Base-by-base conservation (phyloP, 1,140 invertebrate species). In the Lepidurus packardi region DNA sequence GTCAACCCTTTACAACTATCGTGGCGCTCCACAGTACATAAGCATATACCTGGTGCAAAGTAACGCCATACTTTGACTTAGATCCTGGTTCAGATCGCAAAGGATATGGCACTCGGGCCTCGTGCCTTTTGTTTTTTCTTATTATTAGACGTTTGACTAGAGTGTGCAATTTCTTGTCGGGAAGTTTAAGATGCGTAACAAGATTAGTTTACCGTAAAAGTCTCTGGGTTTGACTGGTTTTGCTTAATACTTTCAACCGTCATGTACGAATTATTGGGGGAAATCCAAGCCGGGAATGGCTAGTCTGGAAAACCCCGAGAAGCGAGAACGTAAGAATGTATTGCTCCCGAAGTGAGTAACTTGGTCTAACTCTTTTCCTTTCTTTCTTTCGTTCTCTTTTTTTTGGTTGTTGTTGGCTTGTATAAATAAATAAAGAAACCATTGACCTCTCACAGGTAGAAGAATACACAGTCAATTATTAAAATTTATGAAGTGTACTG, bases 211-310 rank as follows among this genome's bases (percentile, higher is more conserved):
- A 65, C 53, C 21, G 53, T n/a, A 21, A 65, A n/a, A 65, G 21
- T 21, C 16, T 65, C 53, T 65, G 53, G 13, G 53, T 21, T 65
- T 65, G 6, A n/a, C 53, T 65, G 21, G 9, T 21, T 65, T 65
- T 65, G 16, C 21, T 13, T 65, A 13, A 65, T 65, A 65, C 53
- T 65, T 65, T 65, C 53, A 0, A 65, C 53, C 53, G 53, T 65
- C 53, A 65, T 65, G 53, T 65, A 65, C 53, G 53, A 65, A 65
- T 65, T 65, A 65, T 65, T 65, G 53, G 53, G 34, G 53, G 53
- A 65, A 65, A 65, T 65, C 53, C 53, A n/a, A 65, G 53, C 21
- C 21, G 7, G 53, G 53, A 65, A 65, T 65, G 53, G 53, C 53
- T 65, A 65, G 53, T 11, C 53, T 65, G 53, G 53, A 65, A 65